Base-by-base conservation (phyloP, 2,888 invertebrate genomes). In the Maniola hyperantus region DNA sequence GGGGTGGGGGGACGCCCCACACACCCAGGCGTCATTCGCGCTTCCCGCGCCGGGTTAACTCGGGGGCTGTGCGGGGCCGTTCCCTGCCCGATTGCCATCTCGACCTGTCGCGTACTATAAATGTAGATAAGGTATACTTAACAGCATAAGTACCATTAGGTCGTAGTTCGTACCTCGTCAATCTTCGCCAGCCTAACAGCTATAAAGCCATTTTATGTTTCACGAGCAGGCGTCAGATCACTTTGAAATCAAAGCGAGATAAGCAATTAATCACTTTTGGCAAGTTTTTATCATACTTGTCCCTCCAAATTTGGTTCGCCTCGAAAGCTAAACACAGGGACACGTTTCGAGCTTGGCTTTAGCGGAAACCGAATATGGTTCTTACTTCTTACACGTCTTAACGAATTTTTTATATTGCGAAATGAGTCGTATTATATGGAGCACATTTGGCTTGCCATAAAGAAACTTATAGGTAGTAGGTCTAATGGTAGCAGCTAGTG, bases 221-320 rank as follows among this genome's bases (percentile, higher is more conserved):
- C 39, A 42, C 42, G 57, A 20, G 63, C 55, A 15, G 57, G 10
- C 44, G 42, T 18, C n/a, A 8, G 48, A 48, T 7, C 18, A 13
- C 42, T 42, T 15, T 61, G 57, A 53, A 65, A 65, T 59, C 39
- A 58, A 59, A 61, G 33, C 62, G 48, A 68, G 58, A 62, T 63
- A 59, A 66, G 66, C 34, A 66, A 66, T 66, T 66, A 64, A 55
- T 63, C 59, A 60, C 42, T 63, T 58, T 68, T 60, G 58, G 59
- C 33, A 18, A 11, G 48, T 53, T 63, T n/a, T 68, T 60, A 48
- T 33, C 65, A 42, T 62, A 68, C 61, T 58, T 44, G 65, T 53
- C 26, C 33, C 39, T 33, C 62, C 66, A 65, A 59, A 66, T 20
- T 51, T 51, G 57, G 66, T 51, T n/a, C 34, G 44, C 18, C 15